A percentile compares a stretch with the other conserved stretches of the same genome.
Conservation (phyloP, 2,113 vertebrate genomes). For the Microtus montanus region DNA sequence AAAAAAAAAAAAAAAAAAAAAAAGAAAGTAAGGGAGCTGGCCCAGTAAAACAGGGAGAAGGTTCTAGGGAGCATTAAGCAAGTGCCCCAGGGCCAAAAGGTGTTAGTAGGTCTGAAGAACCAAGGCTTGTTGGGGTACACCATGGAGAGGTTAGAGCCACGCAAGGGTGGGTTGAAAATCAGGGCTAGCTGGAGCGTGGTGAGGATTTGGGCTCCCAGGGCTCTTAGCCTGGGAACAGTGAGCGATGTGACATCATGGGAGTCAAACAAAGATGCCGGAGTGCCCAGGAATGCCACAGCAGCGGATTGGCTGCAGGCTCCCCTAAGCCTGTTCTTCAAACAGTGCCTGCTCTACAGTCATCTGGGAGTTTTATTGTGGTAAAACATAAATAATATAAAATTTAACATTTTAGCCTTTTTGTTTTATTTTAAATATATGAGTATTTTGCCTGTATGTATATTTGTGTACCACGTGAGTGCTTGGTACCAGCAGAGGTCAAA, state of each 20-base stretch:
- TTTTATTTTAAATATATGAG: neutral
- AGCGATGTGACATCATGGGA: neutral
- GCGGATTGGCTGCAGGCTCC: neutral
- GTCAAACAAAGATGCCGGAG: neutral
- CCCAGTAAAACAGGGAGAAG: neutral
- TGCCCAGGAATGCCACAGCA: neutral
- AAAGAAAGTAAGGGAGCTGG: neutral
- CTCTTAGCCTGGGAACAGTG: neutral
- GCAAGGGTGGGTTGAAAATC: neutral
- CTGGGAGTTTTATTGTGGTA: neutral
- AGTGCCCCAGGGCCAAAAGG: neutral
- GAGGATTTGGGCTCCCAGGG: neutral
- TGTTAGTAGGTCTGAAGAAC: constrained; percentile 10
- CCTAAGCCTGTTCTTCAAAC: neutral
- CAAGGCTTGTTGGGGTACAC: neutral
- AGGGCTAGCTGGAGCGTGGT: neutral
- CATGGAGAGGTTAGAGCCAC: neutral
- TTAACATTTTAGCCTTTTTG: neutral
- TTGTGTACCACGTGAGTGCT: neutral
- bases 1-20: too few species aligned
- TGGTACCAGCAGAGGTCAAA: neutral
- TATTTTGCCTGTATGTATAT: neutral
- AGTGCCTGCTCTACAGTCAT: neutral
- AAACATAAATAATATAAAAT: neutral
- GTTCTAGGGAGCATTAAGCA: neutral